Conservation (phyloP, 1,140 invertebrate genomes). For the Stratiolaelaps scimitus region DNA sequence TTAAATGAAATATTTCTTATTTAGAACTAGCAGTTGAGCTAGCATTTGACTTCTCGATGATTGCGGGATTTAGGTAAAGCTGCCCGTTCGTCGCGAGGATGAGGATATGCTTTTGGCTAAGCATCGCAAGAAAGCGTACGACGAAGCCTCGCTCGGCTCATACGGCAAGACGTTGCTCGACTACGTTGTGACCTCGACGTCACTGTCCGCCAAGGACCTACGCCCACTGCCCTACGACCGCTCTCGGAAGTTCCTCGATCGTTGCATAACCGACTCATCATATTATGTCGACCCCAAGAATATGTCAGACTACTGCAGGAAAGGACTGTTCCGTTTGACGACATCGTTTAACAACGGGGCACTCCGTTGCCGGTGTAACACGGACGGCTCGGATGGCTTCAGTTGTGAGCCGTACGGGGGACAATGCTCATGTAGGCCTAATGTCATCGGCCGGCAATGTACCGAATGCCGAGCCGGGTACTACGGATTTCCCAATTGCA, state of each 20-base stretch:
- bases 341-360: slow-evolving; percentile 88
- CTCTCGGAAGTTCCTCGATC: slow-evolving; percentile 14
- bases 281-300: slow-evolving; percentile 8
- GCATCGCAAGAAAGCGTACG: not conserved
- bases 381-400: slow-evolving; percentile 72
- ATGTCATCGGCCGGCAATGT: slow-evolving; percentile 85
- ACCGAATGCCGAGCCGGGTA: slow-evolving; percentile 77
- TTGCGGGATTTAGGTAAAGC: not conserved
- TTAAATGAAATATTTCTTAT: too few relatives aligned
- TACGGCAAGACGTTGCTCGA: slow-evolving; percentile 4
- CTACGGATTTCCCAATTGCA: slow-evolving; percentile 88
- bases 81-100: slow-evolving; percentile 6
- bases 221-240: not conserved
- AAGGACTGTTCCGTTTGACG: slow-evolving; percentile 83
- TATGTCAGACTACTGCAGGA: slow-evolving; percentile 61
- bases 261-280: not conserved
- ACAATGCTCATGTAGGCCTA: slow-evolving; percentile 80
- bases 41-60: too few relatives aligned
- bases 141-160: slow-evolving; percentile 2
- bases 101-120: slow-evolving; percentile 17
- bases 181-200: not conserved
- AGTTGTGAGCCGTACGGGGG: slow-evolving; percentile 76
- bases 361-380: slow-evolving; percentile 72
- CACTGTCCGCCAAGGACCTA: not conserved
- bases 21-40: too few relatives aligned